Percentiles rank a stretch among this genome's conserved stretches.
Evolutionary conservation across 2,888 invertebrate species (phyloP).

Genomic region (Pammene fasciana): DNA sequence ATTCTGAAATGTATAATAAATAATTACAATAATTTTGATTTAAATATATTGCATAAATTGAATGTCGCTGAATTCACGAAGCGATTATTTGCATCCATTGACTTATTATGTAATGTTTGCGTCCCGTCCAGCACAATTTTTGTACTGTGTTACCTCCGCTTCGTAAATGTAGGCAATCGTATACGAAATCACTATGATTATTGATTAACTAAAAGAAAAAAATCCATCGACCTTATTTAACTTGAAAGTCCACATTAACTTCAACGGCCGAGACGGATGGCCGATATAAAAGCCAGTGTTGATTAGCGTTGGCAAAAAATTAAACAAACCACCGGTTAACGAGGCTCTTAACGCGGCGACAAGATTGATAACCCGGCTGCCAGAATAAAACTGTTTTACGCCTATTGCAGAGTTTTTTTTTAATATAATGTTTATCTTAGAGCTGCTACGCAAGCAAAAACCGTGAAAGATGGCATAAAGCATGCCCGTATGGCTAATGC

Average conservation of each 20-base stretch:
- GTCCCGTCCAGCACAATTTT: too few species aligned
- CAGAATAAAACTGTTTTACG: constrained; percentile 9
- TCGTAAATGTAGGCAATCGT: too few species aligned
- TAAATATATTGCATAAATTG: too few species aligned
- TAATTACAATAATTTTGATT: too few species aligned
- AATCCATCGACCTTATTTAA: background rate
- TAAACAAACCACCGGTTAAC: constrained; percentile 41
- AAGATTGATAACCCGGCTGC: constrained; percentile 39
- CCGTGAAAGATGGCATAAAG: background rate
- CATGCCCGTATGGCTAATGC: background rate
- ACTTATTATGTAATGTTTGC: too few species aligned
- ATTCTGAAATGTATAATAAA: too few species aligned
- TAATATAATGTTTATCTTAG: background rate
- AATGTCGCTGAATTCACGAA: too few species aligned
- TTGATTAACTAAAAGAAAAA: too few species aligned
- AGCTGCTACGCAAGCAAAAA: background rate
- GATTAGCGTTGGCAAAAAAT: constrained; percentile 39
- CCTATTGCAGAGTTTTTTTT: constrained; percentile 11
- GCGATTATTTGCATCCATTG: too few species aligned
- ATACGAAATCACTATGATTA: too few species aligned
- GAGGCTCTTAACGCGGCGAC: constrained; percentile 38
- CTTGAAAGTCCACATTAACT: constrained; percentile 23
- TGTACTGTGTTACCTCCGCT: too few species aligned
- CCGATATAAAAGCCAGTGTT: constrained; percentile 39
- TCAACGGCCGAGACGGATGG: constrained; percentile 31